Evolutionary conservation across 2,797 vertebrate species (phyloP), one percentile per base, ranked within the genome.

Genomic region (Prunella strophiata): DNA sequence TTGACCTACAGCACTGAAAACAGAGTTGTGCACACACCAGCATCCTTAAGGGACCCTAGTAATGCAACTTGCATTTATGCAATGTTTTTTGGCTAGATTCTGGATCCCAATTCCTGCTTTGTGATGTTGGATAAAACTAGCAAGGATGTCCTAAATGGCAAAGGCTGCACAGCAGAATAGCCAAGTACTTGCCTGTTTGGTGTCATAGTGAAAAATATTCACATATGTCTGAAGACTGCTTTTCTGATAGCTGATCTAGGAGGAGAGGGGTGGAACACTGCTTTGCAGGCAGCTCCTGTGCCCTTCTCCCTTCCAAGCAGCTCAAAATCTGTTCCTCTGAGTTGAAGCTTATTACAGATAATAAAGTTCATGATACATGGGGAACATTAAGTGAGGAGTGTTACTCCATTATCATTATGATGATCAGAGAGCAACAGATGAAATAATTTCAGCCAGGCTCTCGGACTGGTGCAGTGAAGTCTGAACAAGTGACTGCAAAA

Each of bases 371-470:
- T 75, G 40, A 81, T 62, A 79, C 22, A 11, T 26, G 55, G 43
- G 42, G 47, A 32, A 34, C 7, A 5, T 76, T 88, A 81, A 84
- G 83, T 52, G 58, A 73, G 42, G 65, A 50, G 27, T 51, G 36
- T 81, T 72, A 32, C 38, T 87, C 58, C 29, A 10, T 95, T 76
- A 66, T 78, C 27, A 26, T 76, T 38, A 76, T n/a, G 72, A 45
- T 34, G 83, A 85, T 71, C 73, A 91, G 88, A 71, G 65, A 86
- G 76, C 62, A 88, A 62, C 54, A 89, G 68, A 66, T 81, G 40
- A 92, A 92, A 52, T 89, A 6, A 47, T 80, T 85, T 89, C 51
- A 59, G 45, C 32, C 29, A 19, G 34, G 51, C n/a, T 75, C 34
- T 61, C 13, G 2, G 47, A 54, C 36, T 91, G 77, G 70, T 2